phyloP scores from a whole-genome alignment of 1,140 invertebrate species.

The Dolichoris vasculosae region DNA sequence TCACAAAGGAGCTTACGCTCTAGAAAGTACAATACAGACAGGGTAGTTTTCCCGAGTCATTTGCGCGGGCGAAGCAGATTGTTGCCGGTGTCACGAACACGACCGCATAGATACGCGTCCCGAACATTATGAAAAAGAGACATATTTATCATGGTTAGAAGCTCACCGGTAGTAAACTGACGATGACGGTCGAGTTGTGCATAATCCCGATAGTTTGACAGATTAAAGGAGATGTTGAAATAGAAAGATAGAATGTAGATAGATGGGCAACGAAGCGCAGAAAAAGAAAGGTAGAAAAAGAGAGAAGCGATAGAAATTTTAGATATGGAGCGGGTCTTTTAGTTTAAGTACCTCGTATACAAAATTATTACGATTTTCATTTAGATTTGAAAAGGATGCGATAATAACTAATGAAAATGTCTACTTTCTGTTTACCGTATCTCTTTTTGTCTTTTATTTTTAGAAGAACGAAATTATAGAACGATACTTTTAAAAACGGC shows the following conservation, averaged over 20 bases:
- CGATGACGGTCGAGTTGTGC: slow-evolving; percentile 42
- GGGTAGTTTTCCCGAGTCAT: slow-evolving; percentile 21
- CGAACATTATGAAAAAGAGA: slow-evolving; percentile 47
- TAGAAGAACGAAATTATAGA: background rate
- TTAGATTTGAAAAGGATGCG: background rate
- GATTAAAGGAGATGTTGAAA: background rate
- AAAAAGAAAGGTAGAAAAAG: slow-evolving; percentile 9
- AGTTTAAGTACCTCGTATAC: background rate
- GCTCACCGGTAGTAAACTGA: slow-evolving; percentile 1
- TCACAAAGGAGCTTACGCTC: background rate
- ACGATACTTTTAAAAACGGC: background rate
- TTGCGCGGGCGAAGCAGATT: slow-evolving; percentile 4
- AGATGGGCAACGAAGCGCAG: background rate
- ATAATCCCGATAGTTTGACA: slow-evolving; percentile 52
- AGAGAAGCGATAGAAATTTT: background rate
- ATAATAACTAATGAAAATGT: background rate
- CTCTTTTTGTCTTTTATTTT: too few species aligned
- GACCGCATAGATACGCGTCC: slow-evolving; percentile 32
- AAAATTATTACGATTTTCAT: slow-evolving; percentile 9
- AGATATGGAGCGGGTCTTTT: background rate
- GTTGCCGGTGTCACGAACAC: slow-evolving; percentile 16
- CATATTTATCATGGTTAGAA: slow-evolving; percentile 58
- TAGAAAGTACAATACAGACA: background rate
- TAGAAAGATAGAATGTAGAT: background rate
- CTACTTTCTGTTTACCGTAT: background rate